Base-by-base conservation (phyloP, 2,797 vertebrate species). In the Ficedula albicollis region DNA sequence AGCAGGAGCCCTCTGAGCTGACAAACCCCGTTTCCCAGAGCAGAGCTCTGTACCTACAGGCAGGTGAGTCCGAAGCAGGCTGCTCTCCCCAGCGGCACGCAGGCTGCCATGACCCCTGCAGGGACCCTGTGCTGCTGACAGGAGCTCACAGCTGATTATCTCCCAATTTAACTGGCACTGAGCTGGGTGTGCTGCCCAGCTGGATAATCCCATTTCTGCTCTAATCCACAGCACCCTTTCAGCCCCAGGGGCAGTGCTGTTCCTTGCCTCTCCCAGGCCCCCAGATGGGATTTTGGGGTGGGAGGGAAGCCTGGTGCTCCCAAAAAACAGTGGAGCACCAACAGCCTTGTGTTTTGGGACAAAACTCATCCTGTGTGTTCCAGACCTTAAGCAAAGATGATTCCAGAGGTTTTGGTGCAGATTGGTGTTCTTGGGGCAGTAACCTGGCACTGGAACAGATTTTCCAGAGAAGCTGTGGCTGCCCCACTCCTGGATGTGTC, bases 141-240 rank as follows among this genome's bases (percentile, higher is more conserved):
- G 19, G 15, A 30, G 58, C 70, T 92, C 81, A n/a, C 59, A 14
- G 21, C 92, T 1, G 63, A 73, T 94, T 95, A 82, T 13, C 29
- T 73, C 76, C 90, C 16, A 48, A 75, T 89, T 92, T 94, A 95
- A 92, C 89, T 64, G 86, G 38, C 51, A 67, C 76, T 2, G 44
- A 96, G 85, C 88, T 5, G 32, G 23, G 26, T 0, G 3, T 1
- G 10, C 90, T 38, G 93, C 72, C 49, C 1, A 64, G 62, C 60
- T 41, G 44, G 70, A 32, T 97, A 97, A 97, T 95, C 96, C 58
- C 58, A 56, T 91, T 87, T 17, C 72, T 73, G 34, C 92, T 63
- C 86, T 97, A 93, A 97, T 84, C 92, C 76, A 13, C 49, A 3
- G 79, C 87, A 94, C 90, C 86, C 96, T 94, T 96, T 94, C 91